Base-by-base conservation (phyloP, 2,113 vertebrate species). In the Corythaixoides concolor region DNA sequence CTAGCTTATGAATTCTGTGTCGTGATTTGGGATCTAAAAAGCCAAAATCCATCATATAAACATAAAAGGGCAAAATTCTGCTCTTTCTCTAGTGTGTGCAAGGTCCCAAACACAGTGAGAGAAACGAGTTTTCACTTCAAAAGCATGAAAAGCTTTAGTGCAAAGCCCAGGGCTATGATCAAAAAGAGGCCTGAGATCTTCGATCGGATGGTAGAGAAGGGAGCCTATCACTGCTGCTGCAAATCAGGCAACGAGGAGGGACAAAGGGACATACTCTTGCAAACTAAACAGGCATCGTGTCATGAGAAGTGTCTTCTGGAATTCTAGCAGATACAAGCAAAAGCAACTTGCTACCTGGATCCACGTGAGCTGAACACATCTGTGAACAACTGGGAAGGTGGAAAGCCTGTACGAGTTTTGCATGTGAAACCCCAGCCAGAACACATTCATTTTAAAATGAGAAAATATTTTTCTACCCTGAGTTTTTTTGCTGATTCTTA, bases 81-180 rank as follows among this genome's bases (percentile, higher is more conserved):
- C 27, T 84, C 67, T 33, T 66, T 47, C 67, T 77, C 28, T 50
- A 63, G 28, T 14, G 13, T 7, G 21, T 52, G 49, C 53, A 89
- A 84, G 83, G 77, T 72, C 72, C 28, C 43, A 86, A 55, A 78
- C 56, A 49, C 64, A 81, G 53, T 1, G 0, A 47, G 83, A 88
- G 76, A 80, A 91, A 89, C 3, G 11, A 86, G 64, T 12, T 88
- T 92, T 83, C 67, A 80, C 83, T 96, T 96, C 84, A 91, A 87
- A 95, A 64, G 84, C 69, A 72, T 24, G 21, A 87, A 64, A 90
- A 85, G 64, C 77, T 87, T 89, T 39, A 87, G 47, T 27, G 43
- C n/a, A 84, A 89, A 95, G 82, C 80, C 77, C 69, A 77, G n/a
- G 8, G 64, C 30, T n/a, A 35, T 0, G 6, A 94, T 81, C 47